Percentiles rank a stretch among this genome's conserved stretches.
Conservation (phyloP, 2,888 invertebrate species). For the Limnephilus auricula region DNA sequence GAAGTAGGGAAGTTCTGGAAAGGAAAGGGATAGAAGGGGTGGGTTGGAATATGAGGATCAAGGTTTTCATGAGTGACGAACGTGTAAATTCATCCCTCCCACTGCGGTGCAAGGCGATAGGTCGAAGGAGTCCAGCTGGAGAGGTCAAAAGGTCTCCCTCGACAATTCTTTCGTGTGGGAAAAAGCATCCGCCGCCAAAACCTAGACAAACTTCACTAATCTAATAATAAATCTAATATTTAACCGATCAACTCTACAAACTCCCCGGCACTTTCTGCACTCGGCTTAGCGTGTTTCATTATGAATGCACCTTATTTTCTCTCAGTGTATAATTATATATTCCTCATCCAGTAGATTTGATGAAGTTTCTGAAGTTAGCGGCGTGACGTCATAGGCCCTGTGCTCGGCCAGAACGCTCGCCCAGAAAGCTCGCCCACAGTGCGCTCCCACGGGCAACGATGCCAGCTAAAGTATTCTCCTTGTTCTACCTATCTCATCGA, state of each 20-base stretch:
- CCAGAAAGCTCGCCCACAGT: background rate
- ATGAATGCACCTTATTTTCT: background rate
- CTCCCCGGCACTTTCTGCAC: background rate
- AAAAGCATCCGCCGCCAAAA: too few relatives aligned
- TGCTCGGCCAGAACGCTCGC: background rate
- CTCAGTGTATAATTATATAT: background rate
- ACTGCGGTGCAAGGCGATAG: too few relatives aligned
- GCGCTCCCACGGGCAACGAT: background rate
- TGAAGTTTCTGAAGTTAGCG: too few relatives aligned
- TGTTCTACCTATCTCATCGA: background rate
- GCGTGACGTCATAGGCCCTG: background rate
- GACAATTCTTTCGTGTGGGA: too few relatives aligned
- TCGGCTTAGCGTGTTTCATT: background rate
- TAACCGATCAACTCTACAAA: background rate
- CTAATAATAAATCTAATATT: too few relatives aligned
- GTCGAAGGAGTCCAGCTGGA: too few relatives aligned
- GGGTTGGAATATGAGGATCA: too few relatives aligned
- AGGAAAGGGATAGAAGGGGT: too few relatives aligned
- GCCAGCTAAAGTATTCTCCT: background rate
- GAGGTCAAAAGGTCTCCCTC: too few relatives aligned
- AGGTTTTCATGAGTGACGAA: too few relatives aligned
- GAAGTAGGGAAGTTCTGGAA: too few relatives aligned
- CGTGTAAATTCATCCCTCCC: too few relatives aligned
- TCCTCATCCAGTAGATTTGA: background rate
- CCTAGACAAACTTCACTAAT: background rate